These are phyloP conservation scores for Melinopterus prodromus DNA, from an alignment of 2,888 invertebrate species.

Conservation along the genomic window DNA sequence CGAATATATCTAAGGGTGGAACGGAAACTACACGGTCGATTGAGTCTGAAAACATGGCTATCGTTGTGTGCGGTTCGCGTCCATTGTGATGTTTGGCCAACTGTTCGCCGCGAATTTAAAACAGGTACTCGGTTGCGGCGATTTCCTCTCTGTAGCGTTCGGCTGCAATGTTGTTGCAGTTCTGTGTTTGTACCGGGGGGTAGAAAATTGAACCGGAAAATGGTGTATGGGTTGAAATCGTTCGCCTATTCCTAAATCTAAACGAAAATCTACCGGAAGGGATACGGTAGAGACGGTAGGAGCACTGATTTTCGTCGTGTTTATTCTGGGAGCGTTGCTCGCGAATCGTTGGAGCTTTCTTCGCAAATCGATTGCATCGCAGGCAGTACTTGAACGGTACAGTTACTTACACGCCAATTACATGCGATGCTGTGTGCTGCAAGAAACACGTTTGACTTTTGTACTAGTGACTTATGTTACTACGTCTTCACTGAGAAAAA, in stretches of 20 bases:
- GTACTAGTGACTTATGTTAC: no score
- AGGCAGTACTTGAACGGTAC: neutral
- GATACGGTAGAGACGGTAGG: neutral
- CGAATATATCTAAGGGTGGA: neutral
- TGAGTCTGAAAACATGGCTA: neutral
- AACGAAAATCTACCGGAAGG: neutral
- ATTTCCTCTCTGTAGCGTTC: neutral
- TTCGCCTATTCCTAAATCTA: neutral
- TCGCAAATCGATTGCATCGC: neutral
- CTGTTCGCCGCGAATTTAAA: slow-evolving; percentile 4
- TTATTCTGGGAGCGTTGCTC: neutral
- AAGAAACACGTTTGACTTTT: neutral
- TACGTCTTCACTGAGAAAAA: no score
- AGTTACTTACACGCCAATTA: neutral
- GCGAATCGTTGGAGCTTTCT: neutral
- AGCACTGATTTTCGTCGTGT: neutral
- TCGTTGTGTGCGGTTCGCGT: neutral
- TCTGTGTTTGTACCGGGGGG: neutral
- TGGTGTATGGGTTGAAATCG: neutral
- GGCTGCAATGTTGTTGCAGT: neutral
- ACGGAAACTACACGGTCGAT: neutral
- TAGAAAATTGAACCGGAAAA: neutral
- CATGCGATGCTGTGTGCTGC: neutral
- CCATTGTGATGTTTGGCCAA: neutral
- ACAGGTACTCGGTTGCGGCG: neutral